Evolutionary conservation across 2,888 invertebrate species (phyloP), one percentile per base, ranked within the genome.

Genomic region (Clistopyga incitator): DNA sequence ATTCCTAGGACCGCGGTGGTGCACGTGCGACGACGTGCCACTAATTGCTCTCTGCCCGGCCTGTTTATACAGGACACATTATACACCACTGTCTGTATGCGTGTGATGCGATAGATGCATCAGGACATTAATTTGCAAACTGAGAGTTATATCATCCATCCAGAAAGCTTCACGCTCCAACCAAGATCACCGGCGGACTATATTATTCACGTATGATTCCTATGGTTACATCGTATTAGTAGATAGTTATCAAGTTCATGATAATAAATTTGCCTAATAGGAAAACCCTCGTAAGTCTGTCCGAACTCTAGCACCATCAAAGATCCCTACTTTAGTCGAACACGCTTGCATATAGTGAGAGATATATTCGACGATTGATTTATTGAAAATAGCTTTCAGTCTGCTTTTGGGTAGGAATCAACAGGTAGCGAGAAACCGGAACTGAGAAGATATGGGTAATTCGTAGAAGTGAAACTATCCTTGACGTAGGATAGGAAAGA

Each of bases 51-150:
- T 54, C 23, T n/a, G 18, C 38, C 20, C 42, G 10, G 23, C n/a
- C 34, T 54, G 42, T 38, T 23, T 23, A 20, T 50, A 29, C 34
- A 8, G 25, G 18, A 4, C 20, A 25, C 3, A 42, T 38, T 71
- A 42, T 71, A 56, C n/a, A n/a, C 8, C 10, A 54, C 15, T 20
- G 23, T 54, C 2, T 23, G 42, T 34, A 23, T 71, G 29, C 13
- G 18, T n/a, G 56, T 20, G 15, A n/a, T n/a, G n/a, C n/a, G 20
- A 25, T 54, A 10, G 8, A 42, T 20, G 20, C 38, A 71, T 56
- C 56, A 42, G 23, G 38, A 25, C 56, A 71, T 71, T 56, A 56
- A 71, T 54, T 71, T 38, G 71, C 20, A 71, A 38, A 20, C 42
- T n/a, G 61, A 38, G n/a, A 25, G 56, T 56, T 42, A 34, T 38